Conservation (phyloP, 2,888 invertebrate genomes). For the Conus canariensis region DNA sequence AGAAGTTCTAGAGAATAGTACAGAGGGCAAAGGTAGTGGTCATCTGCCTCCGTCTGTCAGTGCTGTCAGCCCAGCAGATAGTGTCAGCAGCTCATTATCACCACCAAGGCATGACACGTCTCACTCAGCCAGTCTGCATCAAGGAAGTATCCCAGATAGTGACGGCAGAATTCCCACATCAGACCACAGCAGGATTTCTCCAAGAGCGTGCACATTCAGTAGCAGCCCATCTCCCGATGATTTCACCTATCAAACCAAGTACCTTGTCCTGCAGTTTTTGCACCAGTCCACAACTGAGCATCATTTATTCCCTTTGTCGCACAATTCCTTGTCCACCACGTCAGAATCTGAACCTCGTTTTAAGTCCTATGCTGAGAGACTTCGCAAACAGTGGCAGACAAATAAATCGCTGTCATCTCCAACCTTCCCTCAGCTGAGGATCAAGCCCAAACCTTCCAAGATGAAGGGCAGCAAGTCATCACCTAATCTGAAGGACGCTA, state of each 20-base stretch:
- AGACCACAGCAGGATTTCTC: background rate
- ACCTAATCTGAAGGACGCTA: constrained; percentile 34
- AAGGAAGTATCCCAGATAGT: background rate
- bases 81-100: background rate
- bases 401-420: constrained; percentile 33
- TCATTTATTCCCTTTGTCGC: background rate
- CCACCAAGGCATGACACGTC: background rate
- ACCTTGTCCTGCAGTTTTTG: constrained; percentile 64
- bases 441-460: constrained; percentile 11
- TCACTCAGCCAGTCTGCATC: background rate
- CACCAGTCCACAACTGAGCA: constrained; percentile 30
- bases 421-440: constrained; percentile 26
- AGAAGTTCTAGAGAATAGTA: background rate
- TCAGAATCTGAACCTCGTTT: constrained; percentile 36
- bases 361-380: background rate
- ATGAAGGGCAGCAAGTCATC: constrained; percentile 40
- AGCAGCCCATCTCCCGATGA: constrained; percentile 48
- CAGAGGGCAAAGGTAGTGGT: background rate
- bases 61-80: background rate
- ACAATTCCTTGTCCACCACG: constrained; percentile 37
- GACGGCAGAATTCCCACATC: background rate
- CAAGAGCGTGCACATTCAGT: background rate
- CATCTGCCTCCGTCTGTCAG: background rate
- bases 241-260: constrained; percentile 64
- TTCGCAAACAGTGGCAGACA: constrained; percentile 32